These are phyloP conservation scores for Drosophila rhopaloa DNA, from an alignment of 1,140 invertebrate genomes.

Conservation along the genomic window DNA sequence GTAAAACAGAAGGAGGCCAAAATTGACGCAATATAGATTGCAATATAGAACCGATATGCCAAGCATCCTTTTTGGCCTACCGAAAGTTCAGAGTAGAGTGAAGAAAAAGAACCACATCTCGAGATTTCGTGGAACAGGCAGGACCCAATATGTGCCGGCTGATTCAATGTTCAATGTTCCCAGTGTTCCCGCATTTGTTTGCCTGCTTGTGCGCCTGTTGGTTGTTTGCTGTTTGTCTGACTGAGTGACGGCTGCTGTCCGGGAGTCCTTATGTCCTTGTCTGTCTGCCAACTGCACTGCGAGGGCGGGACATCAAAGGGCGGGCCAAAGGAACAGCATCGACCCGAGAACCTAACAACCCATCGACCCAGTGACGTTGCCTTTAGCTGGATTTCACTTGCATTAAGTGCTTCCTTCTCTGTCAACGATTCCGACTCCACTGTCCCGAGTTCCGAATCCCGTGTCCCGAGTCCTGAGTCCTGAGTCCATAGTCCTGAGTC, in stretches of 20 bases:
- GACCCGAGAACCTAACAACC: slow-evolving; percentile 51
- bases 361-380: slow-evolving; percentile 67
- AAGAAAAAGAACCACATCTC: background rate
- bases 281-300: slow-evolving; percentile 12
- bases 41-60: too few relatives aligned
- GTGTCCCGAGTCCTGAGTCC: background rate
- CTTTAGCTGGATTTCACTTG: slow-evolving; percentile 68
- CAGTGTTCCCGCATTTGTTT: background rate
- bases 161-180: background rate
- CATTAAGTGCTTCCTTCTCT: slow-evolving; percentile 72
- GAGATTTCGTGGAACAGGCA: background rate
- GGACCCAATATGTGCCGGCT: background rate
- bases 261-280: slow-evolving; percentile 1
- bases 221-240: slow-evolving; percentile 49
- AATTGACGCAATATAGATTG: too few relatives aligned
- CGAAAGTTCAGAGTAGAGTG: too few relatives aligned
- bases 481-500: background rate
- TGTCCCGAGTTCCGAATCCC: background rate
- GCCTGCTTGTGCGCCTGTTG: slow-evolving; percentile 1
- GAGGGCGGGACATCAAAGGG: slow-evolving; percentile 14
- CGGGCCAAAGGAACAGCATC: slow-evolving; percentile 19
- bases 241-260: slow-evolving; percentile 61
- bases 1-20: too few relatives aligned
- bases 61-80: too few relatives aligned
- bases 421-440: slow-evolving; percentile 10